These are phyloP conservation scores for Hesperophylax magnus DNA, from an alignment of 1,140 invertebrate species.

Conservation along the genomic window DNA sequence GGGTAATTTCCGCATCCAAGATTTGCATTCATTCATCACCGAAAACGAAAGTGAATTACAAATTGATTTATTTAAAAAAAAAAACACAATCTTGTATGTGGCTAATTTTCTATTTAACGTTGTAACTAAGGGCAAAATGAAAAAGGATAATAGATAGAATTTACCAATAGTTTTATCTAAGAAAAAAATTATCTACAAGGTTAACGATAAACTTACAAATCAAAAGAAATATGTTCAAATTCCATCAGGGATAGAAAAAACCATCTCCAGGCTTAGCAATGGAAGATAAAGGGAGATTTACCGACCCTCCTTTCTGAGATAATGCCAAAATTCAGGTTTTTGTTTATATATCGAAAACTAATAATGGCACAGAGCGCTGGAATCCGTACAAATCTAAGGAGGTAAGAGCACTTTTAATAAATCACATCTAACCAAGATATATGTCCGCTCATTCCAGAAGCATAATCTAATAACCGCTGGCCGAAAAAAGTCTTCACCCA, in stretches of 20 bases:
- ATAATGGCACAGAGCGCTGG: conserved; percentile 13
- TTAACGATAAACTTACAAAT: conserved; percentile 3
- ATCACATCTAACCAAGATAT: conserved; percentile 44
- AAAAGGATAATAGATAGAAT: no score
- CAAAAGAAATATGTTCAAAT: conserved; percentile 23
- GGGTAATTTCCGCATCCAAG: no score
- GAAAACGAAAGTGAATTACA: no score
- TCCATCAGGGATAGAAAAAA: conserved; percentile 42
- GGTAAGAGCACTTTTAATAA: conserved; percentile 40
- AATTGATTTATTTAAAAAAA: no score
- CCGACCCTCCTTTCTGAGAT: conserved; percentile 35
- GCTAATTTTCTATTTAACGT: no score
- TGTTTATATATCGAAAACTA: conserved; percentile 47
- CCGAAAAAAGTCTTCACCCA: neutral
- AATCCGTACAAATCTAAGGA: conserved; percentile 17
- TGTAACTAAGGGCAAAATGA: no score
- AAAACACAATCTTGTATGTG: no score
- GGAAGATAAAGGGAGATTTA: conserved; percentile 55
- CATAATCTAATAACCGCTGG: conserved; percentile 37
- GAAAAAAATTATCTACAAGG: neutral
- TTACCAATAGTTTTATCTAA: no score
- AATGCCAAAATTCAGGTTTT: conserved; percentile 45
- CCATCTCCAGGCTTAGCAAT: conserved; percentile 46
- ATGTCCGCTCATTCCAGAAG: conserved; percentile 29
- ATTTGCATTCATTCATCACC: no score